phyloP scores from a whole-genome alignment of 1,140 invertebrate species.

The Aleiodes sp. region DNA sequence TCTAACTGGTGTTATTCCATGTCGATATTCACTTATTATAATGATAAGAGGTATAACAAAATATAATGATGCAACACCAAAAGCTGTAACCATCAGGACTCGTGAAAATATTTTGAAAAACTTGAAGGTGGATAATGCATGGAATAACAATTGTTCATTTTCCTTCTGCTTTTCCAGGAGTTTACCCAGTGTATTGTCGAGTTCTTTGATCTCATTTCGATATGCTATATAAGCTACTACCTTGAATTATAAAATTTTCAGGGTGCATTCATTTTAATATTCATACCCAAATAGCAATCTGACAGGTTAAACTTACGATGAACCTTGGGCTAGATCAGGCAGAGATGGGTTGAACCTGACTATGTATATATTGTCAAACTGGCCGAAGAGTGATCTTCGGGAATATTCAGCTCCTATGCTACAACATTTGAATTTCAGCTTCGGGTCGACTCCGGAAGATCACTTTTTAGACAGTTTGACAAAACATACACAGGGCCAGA shows the following conservation, averaged over 20 bases:
- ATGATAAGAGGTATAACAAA: constrained; percentile 1
- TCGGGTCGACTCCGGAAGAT: too few relatives aligned
- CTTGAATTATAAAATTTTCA: constrained; percentile 6
- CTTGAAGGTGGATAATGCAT: not conserved
- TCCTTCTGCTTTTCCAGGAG: not conserved
- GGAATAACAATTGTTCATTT: not conserved
- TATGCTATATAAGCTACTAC: not conserved
- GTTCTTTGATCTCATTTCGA: not conserved
- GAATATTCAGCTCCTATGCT: too few relatives aligned
- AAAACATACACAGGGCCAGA: too few relatives aligned
- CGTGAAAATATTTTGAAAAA: not conserved
- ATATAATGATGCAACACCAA: not conserved
- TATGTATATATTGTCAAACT: too few relatives aligned
- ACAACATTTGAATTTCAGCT: too few relatives aligned
- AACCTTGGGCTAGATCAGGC: too few relatives aligned
- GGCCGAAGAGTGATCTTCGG: too few relatives aligned
- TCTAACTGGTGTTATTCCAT: not conserved
- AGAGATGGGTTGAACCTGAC: too few relatives aligned
- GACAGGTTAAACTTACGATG: too few relatives aligned
- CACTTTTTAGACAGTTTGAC: too few relatives aligned
- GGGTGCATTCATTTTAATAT: too few relatives aligned
- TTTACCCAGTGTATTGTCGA: not conserved
- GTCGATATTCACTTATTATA: not conserved
- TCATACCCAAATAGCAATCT: too few relatives aligned
- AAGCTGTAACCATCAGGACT: not conserved